A percentile compares a stretch with the other conserved stretches of the same genome.
These are phyloP conservation scores for Brachionus sp. DNA, from an alignment of 1,140 invertebrate species.

Conservation along the genomic window DNA sequence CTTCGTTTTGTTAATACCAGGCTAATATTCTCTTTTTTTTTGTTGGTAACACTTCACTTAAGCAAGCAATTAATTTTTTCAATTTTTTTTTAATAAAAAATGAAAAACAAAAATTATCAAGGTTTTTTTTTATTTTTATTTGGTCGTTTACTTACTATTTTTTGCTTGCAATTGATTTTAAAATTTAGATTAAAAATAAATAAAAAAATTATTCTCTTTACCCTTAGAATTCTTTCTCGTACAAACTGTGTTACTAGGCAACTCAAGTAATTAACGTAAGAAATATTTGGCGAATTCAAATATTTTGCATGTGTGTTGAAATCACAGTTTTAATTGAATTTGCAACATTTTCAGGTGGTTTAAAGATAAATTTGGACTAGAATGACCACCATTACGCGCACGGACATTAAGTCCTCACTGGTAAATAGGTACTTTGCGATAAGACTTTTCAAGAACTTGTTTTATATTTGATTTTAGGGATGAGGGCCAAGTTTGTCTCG, in stretches of 20 bases:
- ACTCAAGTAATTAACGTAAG: slow-evolving; percentile 4
- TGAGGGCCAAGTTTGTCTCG: background rate
- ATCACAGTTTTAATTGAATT: background rate
- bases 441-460: background rate
- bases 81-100: too few species aligned
- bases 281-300: background rate
- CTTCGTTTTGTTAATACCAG: too few species aligned
- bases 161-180: slow-evolving; percentile 30
- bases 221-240: background rate
- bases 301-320: slow-evolving; percentile 25
- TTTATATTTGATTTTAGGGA: background rate
- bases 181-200: slow-evolving; percentile 19
- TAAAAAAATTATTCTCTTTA: background rate
- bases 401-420: background rate
- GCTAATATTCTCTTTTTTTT: too few species aligned
- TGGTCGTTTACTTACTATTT: background rate
- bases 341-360: slow-evolving; percentile 27
- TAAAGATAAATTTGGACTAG: background rate
- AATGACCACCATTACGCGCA: background rate
- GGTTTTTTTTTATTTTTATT: background rate
- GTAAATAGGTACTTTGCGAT: background rate
- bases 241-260: background rate
- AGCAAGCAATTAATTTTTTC: too few species aligned
- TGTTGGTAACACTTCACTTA: too few species aligned
- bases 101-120: background rate